phyloP scores from a whole-genome alignment of 2,888 invertebrate species.

The Xestobium rufovillosum region DNA sequence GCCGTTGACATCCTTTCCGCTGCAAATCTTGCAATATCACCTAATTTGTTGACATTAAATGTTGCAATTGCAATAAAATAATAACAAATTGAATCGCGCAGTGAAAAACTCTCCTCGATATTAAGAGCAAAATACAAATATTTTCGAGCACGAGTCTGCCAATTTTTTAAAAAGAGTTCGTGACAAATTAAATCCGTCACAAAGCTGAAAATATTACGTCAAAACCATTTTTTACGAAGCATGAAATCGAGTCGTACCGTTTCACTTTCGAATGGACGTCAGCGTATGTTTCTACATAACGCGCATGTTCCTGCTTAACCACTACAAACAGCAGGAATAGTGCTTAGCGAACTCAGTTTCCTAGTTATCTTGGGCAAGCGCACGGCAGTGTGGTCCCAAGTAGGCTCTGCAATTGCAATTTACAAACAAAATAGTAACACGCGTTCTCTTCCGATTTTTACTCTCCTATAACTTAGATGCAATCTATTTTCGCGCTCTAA shows the following conservation, averaged over 20 bases:
- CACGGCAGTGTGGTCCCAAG: slow-evolving; percentile 43
- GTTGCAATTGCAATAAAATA: too few relatives aligned
- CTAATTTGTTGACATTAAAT: too few relatives aligned
- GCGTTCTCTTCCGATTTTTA: too few relatives aligned
- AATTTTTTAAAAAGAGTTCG: slow-evolving; percentile 6
- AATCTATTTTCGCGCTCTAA: too few relatives aligned
- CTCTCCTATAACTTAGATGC: too few relatives aligned
- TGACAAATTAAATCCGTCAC: too few relatives aligned
- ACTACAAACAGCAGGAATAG: slow-evolving; percentile 39
- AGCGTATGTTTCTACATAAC: slow-evolving; percentile 26
- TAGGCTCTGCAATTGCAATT: slow-evolving; percentile 28
- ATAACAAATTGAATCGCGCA: too few relatives aligned
- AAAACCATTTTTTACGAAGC: slow-evolving; percentile 37
- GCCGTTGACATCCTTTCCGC: too few relatives aligned
- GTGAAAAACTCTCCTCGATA: too few relatives aligned
- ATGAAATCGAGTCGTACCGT: slow-evolving; percentile 36
- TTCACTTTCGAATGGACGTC: slow-evolving; percentile 46
- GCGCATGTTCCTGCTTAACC: slow-evolving; percentile 37
- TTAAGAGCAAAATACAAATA: too few relatives aligned
- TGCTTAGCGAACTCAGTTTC: slow-evolving; percentile 38
- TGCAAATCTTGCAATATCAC: too few relatives aligned
- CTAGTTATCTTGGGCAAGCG: slow-evolving; percentile 44
- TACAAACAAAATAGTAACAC: slow-evolving; percentile 1
- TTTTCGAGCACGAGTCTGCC: slow-evolving; percentile 4
- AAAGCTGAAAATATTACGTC: slow-evolving; percentile 33